A percentile compares a stretch with the other conserved stretches of the same genome.
phyloP scores from a whole-genome alignment of 2,113 vertebrate genomes.

The Semnornis frantzii region DNA sequence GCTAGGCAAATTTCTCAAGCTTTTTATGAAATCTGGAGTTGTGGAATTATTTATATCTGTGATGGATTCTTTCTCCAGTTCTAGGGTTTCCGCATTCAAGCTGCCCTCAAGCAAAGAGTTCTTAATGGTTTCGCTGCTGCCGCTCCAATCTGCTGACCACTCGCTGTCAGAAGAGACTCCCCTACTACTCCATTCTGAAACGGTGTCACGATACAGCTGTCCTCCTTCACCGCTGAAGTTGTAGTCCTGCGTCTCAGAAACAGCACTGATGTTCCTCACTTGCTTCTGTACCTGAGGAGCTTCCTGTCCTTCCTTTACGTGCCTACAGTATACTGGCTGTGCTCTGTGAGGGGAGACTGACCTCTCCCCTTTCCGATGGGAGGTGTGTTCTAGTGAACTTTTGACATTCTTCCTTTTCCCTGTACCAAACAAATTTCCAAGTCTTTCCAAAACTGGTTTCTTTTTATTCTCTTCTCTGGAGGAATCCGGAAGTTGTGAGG shows the following conservation, averaged over 20 bases:
- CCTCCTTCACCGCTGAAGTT: conserved; percentile 37
- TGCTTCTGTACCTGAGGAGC: conserved; percentile 7
- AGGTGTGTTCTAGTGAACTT: conserved; percentile 55
- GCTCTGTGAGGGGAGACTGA: conserved; percentile 17
- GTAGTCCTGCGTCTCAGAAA: conserved; percentile 39
- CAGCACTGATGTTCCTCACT: not conserved
- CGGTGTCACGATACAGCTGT: not conserved
- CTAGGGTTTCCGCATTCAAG: conserved; percentile 57
- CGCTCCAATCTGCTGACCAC: conserved; percentile 49
- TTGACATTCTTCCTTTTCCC: conserved; percentile 72
- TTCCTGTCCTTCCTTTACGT: conserved; percentile 29
- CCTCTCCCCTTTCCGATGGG: conserved; percentile 26
- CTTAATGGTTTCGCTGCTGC: conserved; percentile 61
- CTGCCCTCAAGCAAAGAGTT: conserved; percentile 58
- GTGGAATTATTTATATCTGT: conserved; percentile 65
- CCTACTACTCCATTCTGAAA: conserved; percentile 66
- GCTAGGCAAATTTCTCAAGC: conserved; percentile 55
- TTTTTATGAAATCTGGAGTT: conserved; percentile 69
- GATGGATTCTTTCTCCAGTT: conserved; percentile 44
- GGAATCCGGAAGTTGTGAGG: conserved; percentile 69
- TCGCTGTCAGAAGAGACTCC: conserved; percentile 48
- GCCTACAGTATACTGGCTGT: not conserved
- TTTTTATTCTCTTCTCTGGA: conserved; percentile 76
- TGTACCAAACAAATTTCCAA: conserved; percentile 78
- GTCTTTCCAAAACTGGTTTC: conserved; percentile 80